phyloP scores from a whole-genome alignment of 1,140 invertebrate species.

The Agrilus planipennis region DNA sequence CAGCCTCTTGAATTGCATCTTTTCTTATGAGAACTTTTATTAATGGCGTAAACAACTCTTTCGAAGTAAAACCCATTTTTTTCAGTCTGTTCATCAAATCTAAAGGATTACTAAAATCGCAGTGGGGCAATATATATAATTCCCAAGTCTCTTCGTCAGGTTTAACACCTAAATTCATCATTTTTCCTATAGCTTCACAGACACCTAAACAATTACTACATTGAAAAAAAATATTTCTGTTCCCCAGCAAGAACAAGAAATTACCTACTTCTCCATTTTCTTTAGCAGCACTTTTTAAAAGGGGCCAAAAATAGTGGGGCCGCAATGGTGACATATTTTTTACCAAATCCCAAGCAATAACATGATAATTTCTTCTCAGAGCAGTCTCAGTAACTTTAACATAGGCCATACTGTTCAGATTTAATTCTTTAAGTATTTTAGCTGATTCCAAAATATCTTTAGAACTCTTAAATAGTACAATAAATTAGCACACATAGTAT shows the following conservation, averaged over 20 bases:
- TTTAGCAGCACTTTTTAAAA: conserved; percentile 19
- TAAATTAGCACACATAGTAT: not conserved
- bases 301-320: conserved; percentile 30
- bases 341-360: conserved; percentile 18
- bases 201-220: conserved; percentile 29
- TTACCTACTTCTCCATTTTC: conserved; percentile 22
- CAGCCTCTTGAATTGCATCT: conserved; percentile 34
- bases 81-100: conserved; percentile 38
- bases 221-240: conserved; percentile 5
- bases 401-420: conserved; percentile 16
- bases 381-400: conserved; percentile 20
- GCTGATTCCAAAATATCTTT: not conserved
- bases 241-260: not conserved
- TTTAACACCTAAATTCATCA: conserved; percentile 37
- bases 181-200: conserved; percentile 38
- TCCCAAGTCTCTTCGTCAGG: conserved; percentile 41
- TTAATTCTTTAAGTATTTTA: conserved; percentile 14
- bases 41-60: conserved; percentile 35
- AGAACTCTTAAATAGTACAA: not conserved
- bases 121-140: conserved; percentile 39
- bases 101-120: conserved; percentile 36
- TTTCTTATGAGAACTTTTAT: conserved; percentile 36
- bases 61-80: conserved; percentile 31
- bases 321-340: conserved; percentile 15
- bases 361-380: conserved; percentile 16